Base-by-base conservation (phyloP, 2,797 vertebrate genomes). In the Sebastiscus tertius region DNA sequence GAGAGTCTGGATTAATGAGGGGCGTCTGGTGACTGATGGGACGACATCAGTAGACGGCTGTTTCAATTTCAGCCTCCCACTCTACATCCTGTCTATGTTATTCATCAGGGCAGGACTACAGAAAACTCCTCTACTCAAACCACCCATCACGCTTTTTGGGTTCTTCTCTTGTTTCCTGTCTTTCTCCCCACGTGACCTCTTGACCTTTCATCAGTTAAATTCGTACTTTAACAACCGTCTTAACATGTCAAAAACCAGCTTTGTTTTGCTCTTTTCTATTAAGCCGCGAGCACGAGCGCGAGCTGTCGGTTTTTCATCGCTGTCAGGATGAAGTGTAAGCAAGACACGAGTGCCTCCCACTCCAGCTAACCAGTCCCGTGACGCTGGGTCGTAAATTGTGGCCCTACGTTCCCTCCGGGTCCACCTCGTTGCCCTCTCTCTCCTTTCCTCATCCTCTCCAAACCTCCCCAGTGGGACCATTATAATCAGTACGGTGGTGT, bases 31-130 rank as follows among this genome's bases (percentile, higher is more conserved):
- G 94, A 95, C 80, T 85, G 94, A 95, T 95, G 92, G 87, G 84
- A 72, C 58, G 54, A 92, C 93, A 94, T 89, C 85, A 85, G 75
- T 63, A 87, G 87, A 94, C 55, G 90, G 88, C 88, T 93, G 92
- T 94, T 95, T 95, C 93, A 94, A 90, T 95, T 93, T 91, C 87
- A 90, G 82, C 83, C 88, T 87, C 87, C 87, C 78, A 79, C 89
- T 93, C 78, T 83, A 92, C 87, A 87, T 92, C 80, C 88, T 88
- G 81, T 79, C 77, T 16, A 68, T 77, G 87, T 84, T 87, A 88
- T 94, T 88, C 76, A 90, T 91, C 88, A 90, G 70, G 77, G 77
- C 75, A 42, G 54, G 64, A 77, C 77, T 24, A 67, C 24, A 68
- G 72, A 74, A 82, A 82, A 77, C 42, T 69, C 72, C 58, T 76